Evolutionary conservation across 2,888 invertebrate genomes (phyloP), one percentile per base, ranked within the genome.

Genomic region (Erebia ligea): DNA sequence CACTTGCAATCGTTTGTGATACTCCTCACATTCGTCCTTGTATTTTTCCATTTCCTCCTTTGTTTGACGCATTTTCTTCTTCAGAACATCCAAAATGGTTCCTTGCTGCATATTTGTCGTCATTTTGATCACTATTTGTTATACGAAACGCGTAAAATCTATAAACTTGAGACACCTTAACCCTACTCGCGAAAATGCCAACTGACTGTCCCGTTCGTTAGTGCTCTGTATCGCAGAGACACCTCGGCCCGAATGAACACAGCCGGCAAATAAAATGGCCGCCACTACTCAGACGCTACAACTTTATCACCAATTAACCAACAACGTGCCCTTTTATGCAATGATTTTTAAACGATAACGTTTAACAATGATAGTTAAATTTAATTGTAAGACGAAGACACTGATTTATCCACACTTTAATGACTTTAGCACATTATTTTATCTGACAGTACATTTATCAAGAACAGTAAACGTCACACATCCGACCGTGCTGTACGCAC

Each of bases 11-110:
- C 98, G 97, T 95, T 98, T 97, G 94, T 98, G 97, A 91, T 96
- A 97, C 93, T 98, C 98, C 93, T 99, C 99, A 92, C 98, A 98
- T 92, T 98, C 98, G 94, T 99, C 99, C 95, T 98, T 98, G 94
- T 98, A 98, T 94, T 98, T 97, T 93, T 99, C 99, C 96, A 99
- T 98, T 95, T 99, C 99, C 93, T 99, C 98, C 94, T 99, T 98
- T 84, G 99, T 98, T 94, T 98, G 98, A 83, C 98, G 96, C 99
- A 99, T 99, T 96, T 99, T 99, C 96, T 99, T 98, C 96, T 99
- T 99, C 86, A 99, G 96, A 87, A 98, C 98, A 94, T 99, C 98
- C 92, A 99, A 95, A 84, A 99, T 96, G 86, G 97, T 97, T 88
- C 98, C 98, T 95, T 98, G 98, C 92, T 97, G 96, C 94, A 97